Evolutionary conservation across 2,888 invertebrate genomes (phyloP).

Genomic region (Ophioninae sp.): DNA sequence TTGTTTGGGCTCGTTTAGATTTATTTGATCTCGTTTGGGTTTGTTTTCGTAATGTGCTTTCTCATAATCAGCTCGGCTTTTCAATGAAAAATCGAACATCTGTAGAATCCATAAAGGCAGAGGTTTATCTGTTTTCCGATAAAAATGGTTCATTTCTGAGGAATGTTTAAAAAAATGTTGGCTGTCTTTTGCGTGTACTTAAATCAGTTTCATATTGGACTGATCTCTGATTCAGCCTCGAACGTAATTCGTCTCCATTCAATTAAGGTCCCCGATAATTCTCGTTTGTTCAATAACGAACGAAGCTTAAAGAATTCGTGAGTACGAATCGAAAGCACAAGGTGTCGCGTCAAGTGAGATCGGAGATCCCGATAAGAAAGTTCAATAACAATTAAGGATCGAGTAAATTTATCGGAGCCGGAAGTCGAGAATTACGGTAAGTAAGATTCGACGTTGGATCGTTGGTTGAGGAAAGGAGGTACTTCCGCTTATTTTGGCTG

Average conservation of each 20-base stretch:
- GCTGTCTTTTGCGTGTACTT: no score
- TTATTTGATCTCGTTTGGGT: no score
- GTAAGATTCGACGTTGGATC: conserved; percentile 33
- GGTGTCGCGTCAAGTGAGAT: background rate
- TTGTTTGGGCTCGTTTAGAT: no score
- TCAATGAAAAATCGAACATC: no score
- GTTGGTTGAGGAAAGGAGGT: conserved; percentile 13
- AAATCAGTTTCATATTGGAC: no score
- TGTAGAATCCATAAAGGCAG: no score
- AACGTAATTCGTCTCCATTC: background rate
- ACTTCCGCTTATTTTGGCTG: conserved; percentile 57
- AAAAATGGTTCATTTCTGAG: no score
- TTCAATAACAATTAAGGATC: conserved; percentile 2
- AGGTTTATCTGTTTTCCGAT: no score
- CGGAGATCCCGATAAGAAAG: background rate
- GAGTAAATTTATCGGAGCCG: conserved; percentile 17
- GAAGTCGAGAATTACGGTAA: conserved; percentile 36
- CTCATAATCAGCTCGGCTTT: no score
- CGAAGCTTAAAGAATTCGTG: background rate
- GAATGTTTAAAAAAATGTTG: no score
- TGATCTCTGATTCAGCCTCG: background rate
- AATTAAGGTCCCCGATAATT: background rate
- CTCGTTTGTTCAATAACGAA: background rate
- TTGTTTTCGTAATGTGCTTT: no score
- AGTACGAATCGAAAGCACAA: background rate